A percentile compares a stretch with the other conserved stretches of the same genome.
phyloP scores from a whole-genome alignment of 2,888 invertebrate species.

The Nephrotoma guestfalica region DNA sequence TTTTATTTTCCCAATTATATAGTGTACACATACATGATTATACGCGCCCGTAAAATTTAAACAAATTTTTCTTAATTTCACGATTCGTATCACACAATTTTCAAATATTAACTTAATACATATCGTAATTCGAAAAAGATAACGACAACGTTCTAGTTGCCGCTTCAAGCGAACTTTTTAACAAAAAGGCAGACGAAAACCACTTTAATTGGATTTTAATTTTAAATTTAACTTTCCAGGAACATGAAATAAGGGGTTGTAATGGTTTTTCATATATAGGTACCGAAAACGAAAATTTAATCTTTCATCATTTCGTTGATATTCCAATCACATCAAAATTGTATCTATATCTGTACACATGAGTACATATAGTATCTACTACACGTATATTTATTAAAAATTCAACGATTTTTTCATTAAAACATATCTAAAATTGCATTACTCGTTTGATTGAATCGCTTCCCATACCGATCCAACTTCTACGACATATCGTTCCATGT shows the following conservation, averaged over 20 bases:
- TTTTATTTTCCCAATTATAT: too few relatives aligned
- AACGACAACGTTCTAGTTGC: neutral
- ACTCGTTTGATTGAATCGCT: neutral
- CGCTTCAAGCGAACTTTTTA: neutral
- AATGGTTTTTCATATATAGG: neutral
- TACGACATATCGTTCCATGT: neutral
- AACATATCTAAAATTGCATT: neutral
- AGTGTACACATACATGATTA: too few relatives aligned
- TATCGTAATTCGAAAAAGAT: neutral
- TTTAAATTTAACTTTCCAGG: neutral
- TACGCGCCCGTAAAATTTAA: neutral
- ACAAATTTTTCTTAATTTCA: neutral
- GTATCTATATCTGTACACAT: neutral
- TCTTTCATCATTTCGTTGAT: neutral
- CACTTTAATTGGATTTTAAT: neutral
- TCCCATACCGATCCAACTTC: neutral
- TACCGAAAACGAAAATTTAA: neutral
- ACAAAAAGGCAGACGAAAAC: neutral
- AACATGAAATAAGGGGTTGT: neutral
- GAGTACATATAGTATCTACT: neutral
- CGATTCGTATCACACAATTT: neutral
- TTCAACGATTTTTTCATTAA: neutral
- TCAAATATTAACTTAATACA: neutral
- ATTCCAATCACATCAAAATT: neutral
- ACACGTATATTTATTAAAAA: neutral